Evolutionary conservation across 2,797 vertebrate genomes (phyloP), one percentile per base, ranked within the genome.

Genomic region (Epinephelus coioides): DNA sequence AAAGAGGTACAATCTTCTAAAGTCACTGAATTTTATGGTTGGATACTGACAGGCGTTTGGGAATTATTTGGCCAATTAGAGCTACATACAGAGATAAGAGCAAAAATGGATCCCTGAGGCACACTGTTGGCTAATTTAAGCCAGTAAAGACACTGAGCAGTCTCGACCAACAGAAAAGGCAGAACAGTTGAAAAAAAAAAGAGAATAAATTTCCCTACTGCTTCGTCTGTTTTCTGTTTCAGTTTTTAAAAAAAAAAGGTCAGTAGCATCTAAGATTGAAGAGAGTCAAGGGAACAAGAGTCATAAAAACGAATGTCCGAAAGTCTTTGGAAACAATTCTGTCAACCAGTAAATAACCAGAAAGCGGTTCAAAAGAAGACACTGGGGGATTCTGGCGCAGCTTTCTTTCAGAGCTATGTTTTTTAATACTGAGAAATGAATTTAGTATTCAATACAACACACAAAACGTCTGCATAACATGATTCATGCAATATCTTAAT

Each of bases 41-140:
- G 43, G 61, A 79, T 34, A 50, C 56, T 74, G 73, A 79, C 79
- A 61, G 60, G 34, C 60, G 25, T 79, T 82, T 68, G 47, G 51
- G 40, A 82, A 81, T 69, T 27, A 73, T 87, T 67, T 73, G 40
- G 34, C 46, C 56, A 78, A 76, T 83, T 83, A 78, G 69, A 66
- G 56, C 46, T 50, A 30, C 50, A 61, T 38, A 47, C 30, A 30
- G 50, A 68, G 49, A 78, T 40, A 69, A 76, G 69, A 72, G 78
- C 73, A 70, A 83, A 60, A 72, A 84, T 34, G 53, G 76, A 68
- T 82, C 85, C 84, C 78, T 13, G 64, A 79, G 81, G 79, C 82
- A 72, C 59, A 61, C 62, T 68, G 43, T 65, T 44, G 27, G 40
- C 21, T 87, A 64, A 82, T 84, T 82, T 82, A 59, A 81, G 49